phyloP scores from a whole-genome alignment of 2,797 vertebrate genomes.

The Scyliorhinus canicula region DNA sequence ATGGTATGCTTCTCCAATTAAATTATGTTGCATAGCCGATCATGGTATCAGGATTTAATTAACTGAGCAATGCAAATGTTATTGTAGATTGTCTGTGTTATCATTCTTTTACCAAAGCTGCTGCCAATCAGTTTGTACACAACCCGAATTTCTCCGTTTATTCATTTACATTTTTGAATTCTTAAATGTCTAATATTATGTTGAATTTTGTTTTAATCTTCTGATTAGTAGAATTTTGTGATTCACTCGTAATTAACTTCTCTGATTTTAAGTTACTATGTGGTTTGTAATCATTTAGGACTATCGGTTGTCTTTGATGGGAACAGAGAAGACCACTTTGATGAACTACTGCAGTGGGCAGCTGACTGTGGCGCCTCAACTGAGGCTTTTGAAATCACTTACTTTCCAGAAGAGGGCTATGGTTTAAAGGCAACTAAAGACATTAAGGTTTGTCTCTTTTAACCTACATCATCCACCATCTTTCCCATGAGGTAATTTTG shows the following conservation, averaged over 20 bases:
- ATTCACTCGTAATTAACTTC: not conserved
- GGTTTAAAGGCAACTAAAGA: constrained; percentile 84
- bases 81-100: not conserved
- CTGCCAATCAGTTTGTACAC: not conserved
- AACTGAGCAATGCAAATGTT: not conserved
- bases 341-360: constrained; percentile 83
- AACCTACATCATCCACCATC: not conserved
- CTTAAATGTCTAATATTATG: not conserved
- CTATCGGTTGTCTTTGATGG: constrained; percentile 84
- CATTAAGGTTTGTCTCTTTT: constrained; percentile 71
- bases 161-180: constrained; percentile 40
- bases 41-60: not conserved
- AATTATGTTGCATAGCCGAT: not conserved
- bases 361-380: constrained; percentile 77
- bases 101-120: not conserved
- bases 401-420: constrained; percentile 84
- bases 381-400: constrained; percentile 76
- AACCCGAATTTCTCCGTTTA: not conserved
- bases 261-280: constrained; percentile 18
- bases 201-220: not conserved
- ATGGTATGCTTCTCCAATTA: not conserved
- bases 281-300: constrained; percentile 54
- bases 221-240: not conserved
- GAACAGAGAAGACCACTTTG: constrained; percentile 83
- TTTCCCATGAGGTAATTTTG: not conserved